phyloP scores from a whole-genome alignment of 2,888 invertebrate genomes.

The Nymphalis polychloros region DNA sequence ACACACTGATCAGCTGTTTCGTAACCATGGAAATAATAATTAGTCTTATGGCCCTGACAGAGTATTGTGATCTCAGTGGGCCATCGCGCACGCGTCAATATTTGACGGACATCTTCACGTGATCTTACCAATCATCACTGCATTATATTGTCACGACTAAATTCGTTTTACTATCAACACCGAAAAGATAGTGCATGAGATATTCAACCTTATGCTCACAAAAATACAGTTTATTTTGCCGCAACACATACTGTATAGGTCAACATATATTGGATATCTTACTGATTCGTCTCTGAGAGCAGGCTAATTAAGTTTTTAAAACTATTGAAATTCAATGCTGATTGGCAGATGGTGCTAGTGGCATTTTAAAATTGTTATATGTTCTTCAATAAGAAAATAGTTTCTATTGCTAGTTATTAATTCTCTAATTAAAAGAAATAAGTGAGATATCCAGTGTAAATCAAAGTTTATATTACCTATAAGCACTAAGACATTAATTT shows the following conservation, averaged over 20 bases:
- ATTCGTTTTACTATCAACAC: conserved; percentile 36
- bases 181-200: conserved; percentile 27
- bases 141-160: conserved; percentile 62
- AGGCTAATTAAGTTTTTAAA: conserved; percentile 78
- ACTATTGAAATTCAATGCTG: conserved; percentile 75
- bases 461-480: not conserved
- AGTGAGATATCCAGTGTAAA: not conserved
- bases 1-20: conserved; percentile 51
- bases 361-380: conserved; percentile 70
- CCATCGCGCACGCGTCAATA: conserved; percentile 76
- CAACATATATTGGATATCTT: conserved; percentile 49
- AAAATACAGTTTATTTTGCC: conserved; percentile 42
- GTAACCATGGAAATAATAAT: conserved; percentile 68
- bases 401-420: conserved; percentile 43
- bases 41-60: conserved; percentile 62
- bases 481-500: not conserved
- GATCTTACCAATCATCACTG: conserved; percentile 65
- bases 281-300: conserved; percentile 73
- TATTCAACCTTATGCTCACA: conserved; percentile 46
- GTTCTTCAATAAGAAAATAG: conserved; percentile 41
- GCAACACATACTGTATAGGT: conserved; percentile 20
- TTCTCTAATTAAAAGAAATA: conserved; percentile 17
- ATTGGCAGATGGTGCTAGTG: conserved; percentile 80
- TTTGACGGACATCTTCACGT: conserved; percentile 73
- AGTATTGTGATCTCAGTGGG: conserved; percentile 53